Conservation (phyloP, 1,140 invertebrate genomes). For the Ganaspis sp. region DNA sequence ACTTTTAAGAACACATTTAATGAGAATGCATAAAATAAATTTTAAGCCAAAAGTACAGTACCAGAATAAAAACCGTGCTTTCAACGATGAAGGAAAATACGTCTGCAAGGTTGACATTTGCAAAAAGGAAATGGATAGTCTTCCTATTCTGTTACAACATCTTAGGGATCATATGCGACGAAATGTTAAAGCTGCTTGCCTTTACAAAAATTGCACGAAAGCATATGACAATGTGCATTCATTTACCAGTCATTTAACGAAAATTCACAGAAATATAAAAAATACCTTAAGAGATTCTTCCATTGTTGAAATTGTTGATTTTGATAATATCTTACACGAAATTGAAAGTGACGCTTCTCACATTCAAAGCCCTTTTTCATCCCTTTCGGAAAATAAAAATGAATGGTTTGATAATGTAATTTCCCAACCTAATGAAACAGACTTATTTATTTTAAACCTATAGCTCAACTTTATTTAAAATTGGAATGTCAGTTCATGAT, state of each 20-base stretch:
- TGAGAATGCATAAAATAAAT: neutral
- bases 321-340: neutral
- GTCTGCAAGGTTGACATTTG: too few relatives aligned
- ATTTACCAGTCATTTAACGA: neutral
- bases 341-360: neutral
- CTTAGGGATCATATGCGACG: too few relatives aligned
- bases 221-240: neutral
- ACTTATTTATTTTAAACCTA: neutral
- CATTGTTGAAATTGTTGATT: neutral
- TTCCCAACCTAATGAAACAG: neutral
- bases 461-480: neutral
- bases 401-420: neutral
- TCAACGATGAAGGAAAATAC: too few relatives aligned
- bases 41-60: neutral
- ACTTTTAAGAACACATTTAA: constrained; percentile 6
- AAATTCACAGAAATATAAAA: neutral
- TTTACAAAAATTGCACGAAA: neutral
- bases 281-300: neutral
- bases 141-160: too few relatives aligned
- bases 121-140: too few relatives aligned
- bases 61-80: too few relatives aligned
- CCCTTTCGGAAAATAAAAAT: neutral
- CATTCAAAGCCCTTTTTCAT: neutral
- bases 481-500: neutral
- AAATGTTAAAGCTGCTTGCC: neutral